phyloP scores from a whole-genome alignment of 30 jellyfish, hydroid and myxozoan genomes.

The Hydractinia symbiolongicarpus region DNA sequence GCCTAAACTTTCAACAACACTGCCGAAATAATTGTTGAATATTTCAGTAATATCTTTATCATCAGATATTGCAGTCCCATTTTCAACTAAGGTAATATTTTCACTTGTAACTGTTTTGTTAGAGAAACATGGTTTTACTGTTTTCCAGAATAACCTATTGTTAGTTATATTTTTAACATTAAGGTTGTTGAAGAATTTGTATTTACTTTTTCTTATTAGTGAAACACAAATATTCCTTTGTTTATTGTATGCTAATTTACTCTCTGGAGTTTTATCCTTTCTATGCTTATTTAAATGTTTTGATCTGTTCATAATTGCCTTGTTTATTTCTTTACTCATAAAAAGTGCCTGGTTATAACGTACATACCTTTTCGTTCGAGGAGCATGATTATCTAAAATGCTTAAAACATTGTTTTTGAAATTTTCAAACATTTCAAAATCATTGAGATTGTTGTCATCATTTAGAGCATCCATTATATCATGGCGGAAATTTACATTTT shows the following conservation, averaged over 20 bases:
- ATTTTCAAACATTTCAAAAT: no score
- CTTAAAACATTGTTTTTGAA: no score
- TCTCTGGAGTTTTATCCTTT: not conserved
- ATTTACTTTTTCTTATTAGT: not conserved
- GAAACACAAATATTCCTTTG: conserved; percentile 10
- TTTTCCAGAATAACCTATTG: not conserved
- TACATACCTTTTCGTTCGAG: no score
- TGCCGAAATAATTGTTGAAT: not conserved
- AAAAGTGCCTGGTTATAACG: no score
- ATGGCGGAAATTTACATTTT: no score
- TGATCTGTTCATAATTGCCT: conserved; percentile 2
- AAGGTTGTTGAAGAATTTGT: no score
- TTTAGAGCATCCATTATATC: no score
- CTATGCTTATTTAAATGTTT: not conserved
- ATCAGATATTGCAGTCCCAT: not conserved
- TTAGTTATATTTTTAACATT: no score
- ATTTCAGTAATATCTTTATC: not conserved
- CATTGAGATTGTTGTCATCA: no score
- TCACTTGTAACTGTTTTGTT: not conserved
- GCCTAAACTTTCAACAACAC: not conserved
- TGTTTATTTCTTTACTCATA: not conserved
- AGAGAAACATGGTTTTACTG: conserved; percentile 6
- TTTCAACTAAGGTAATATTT: not conserved
- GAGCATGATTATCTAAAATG: no score
- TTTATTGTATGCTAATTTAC: not conserved